Conservation (phyloP, 2,113 vertebrate species). For the Lucifuga dentata region DNA sequence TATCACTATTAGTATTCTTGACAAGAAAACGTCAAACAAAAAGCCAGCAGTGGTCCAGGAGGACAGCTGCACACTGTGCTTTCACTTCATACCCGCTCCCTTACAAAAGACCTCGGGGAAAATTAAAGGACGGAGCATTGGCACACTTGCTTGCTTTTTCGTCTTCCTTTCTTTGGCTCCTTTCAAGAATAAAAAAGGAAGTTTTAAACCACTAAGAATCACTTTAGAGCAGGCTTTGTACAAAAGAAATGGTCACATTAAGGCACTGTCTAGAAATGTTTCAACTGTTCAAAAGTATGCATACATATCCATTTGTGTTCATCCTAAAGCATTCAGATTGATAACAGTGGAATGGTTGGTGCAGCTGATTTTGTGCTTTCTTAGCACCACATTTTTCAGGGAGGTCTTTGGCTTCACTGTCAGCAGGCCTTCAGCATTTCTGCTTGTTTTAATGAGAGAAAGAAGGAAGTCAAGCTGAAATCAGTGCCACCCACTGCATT, state of each 20-base stretch:
- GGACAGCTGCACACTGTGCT: slow-evolving; percentile 80
- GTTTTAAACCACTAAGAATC: slow-evolving; percentile 61
- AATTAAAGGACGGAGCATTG: slow-evolving; percentile 78
- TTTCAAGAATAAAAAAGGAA: slow-evolving; percentile 63
- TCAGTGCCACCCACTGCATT: slow-evolving; percentile 56
- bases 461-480: slow-evolving; percentile 52
- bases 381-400: slow-evolving; percentile 24
- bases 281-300: slow-evolving; percentile 26
- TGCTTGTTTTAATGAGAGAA: slow-evolving; percentile 45
- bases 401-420: slow-evolving; percentile 13
- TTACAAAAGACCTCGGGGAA: slow-evolving; percentile 66
- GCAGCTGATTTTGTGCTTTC: slow-evolving; percentile 28
- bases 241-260: slow-evolving; percentile 48
- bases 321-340: too few species aligned
- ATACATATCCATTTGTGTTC: slow-evolving; percentile 45
- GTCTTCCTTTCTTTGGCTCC: slow-evolving; percentile 52
- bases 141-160: slow-evolving; percentile 68
- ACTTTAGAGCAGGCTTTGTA: slow-evolving; percentile 41
- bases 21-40: slow-evolving; percentile 70
- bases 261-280: slow-evolving; percentile 38
- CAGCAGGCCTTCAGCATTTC: slow-evolving; percentile 26
- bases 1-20: slow-evolving; percentile 78
- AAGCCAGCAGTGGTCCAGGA: slow-evolving; percentile 65
- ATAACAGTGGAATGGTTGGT: slow-evolving; percentile 36
- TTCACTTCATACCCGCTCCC: slow-evolving; percentile 71